These are phyloP conservation scores for Synergus laeviventris DNA, from an alignment of 2,888 invertebrate genomes.

Conservation along the genomic window DNA sequence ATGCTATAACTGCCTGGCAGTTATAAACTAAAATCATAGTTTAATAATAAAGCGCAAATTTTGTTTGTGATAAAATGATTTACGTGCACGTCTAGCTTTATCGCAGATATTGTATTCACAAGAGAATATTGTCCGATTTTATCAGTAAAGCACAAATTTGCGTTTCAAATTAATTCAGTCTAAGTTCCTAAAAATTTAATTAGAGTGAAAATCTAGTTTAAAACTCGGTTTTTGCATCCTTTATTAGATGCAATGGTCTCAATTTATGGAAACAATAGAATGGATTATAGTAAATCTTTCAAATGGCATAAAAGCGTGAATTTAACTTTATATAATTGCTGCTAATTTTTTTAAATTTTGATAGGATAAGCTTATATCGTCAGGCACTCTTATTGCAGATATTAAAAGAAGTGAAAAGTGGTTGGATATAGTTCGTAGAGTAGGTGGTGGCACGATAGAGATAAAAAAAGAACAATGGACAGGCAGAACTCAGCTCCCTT, in stretches of 20 bases:
- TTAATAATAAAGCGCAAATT: conserved; percentile 8
- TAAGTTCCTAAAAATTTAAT: neutral
- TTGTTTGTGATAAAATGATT: neutral
- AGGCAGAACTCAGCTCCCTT: conserved; percentile 27
- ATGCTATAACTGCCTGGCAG: no score
- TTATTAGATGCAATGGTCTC: neutral
- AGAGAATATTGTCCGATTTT: neutral
- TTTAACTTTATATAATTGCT: neutral
- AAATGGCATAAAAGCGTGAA: no score
- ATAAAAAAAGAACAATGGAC: conserved; percentile 18
- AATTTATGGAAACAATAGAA: neutral
- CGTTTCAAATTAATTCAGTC: neutral
- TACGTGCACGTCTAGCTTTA: neutral
- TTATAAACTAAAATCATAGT: conserved; percentile 10
- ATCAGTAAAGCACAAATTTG: neutral
- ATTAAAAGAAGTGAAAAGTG: conserved; percentile 34
- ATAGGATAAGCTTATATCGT: neutral
- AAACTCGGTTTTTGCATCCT: neutral
- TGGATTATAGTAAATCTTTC: neutral
- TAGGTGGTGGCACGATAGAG: conserved; percentile 5
- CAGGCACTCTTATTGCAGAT: no score
- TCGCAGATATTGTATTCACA: neutral
- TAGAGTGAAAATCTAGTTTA: neutral
- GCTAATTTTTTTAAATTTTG: no score
- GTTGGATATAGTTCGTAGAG: conserved; percentile 8